phyloP scores from a whole-genome alignment of 1,140 invertebrate genomes.

The Lepidurus couesii region DNA sequence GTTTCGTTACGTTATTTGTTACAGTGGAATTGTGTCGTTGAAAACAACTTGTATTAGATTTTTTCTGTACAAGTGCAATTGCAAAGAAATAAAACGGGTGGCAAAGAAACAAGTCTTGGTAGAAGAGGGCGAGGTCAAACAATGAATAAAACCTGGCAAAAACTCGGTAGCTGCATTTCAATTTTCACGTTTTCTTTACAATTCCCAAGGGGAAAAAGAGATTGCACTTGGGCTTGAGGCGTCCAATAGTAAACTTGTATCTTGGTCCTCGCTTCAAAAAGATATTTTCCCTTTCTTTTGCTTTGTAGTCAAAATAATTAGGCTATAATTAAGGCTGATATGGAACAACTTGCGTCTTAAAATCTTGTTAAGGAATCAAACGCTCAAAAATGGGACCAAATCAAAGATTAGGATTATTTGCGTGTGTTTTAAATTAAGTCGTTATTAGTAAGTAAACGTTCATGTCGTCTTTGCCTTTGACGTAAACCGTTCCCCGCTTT shows the following conservation, averaged over 20 bases:
- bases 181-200: background rate
- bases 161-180: background rate
- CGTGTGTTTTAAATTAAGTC: background rate
- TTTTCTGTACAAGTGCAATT: background rate
- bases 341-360: background rate
- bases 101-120: background rate
- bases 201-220: background rate
- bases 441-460: conserved; percentile 65
- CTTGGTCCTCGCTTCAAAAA: background rate
- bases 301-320: background rate
- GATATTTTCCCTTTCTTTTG: background rate
- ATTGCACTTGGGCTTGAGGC: background rate
- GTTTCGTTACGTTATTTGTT: background rate
- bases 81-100: conserved; percentile 1
- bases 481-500: conserved; percentile 76
- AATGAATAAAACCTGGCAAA: conserved; percentile 13
- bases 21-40: background rate
- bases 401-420: background rate
- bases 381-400: background rate
- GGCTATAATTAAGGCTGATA: background rate
- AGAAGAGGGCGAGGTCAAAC: background rate
- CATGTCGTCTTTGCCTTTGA: conserved; percentile 95
- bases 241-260: background rate
- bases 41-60: conserved; percentile 22
- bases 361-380: background rate